Evolutionary conservation across 2,113 vertebrate species (phyloP), one percentile per base, ranked within the genome.

Genomic region (Rhinoptilus africanus): DNA sequence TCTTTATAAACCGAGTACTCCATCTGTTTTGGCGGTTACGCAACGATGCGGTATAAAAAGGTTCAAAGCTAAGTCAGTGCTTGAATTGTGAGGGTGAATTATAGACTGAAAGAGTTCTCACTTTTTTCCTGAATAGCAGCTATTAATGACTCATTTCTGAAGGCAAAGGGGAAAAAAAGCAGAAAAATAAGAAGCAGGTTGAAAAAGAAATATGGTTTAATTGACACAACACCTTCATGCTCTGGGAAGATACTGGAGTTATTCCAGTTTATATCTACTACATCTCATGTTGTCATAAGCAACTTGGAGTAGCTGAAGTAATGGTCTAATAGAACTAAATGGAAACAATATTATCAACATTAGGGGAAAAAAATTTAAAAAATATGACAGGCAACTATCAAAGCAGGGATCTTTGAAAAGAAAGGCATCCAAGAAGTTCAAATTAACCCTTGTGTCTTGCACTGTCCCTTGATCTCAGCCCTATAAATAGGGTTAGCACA

Each of bases 21-120:
- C 67, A 18, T 59, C 72, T 89, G 90, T 30, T 96, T 91, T 59
- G 60, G 68, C 48, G 83, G 60, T 78, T 92, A 32, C 32, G 39
- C 28, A 27, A 63, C 6, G 43, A 71, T n/a, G 24, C 51, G 9
- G 50, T 4, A 45, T 3, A 2, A 32, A 64, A 87, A 77, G 39
- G 34, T 50, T 78, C 76, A 56, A 26, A 81, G 51, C 30, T 20
- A 47, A 67, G 47, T 86, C 68, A 2, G 68, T 35, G 19, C 80
- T 53, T 39, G 92, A 78, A 43, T 35, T 10, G 72, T 15, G 76
- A 88, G 56, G 43, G 72, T 93, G 91, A 90, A 2, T 89, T 95
- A 93, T 73, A 54, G 71, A 75, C 94, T 93, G 92, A 78, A 91
- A 67, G 88, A 93, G 64, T 91, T 96, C 91, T 93, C 91, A 45